These are phyloP conservation scores for Scomberomorus guttatus DNA, from an alignment of 2,797 vertebrate species.

Conservation along the genomic window DNA sequence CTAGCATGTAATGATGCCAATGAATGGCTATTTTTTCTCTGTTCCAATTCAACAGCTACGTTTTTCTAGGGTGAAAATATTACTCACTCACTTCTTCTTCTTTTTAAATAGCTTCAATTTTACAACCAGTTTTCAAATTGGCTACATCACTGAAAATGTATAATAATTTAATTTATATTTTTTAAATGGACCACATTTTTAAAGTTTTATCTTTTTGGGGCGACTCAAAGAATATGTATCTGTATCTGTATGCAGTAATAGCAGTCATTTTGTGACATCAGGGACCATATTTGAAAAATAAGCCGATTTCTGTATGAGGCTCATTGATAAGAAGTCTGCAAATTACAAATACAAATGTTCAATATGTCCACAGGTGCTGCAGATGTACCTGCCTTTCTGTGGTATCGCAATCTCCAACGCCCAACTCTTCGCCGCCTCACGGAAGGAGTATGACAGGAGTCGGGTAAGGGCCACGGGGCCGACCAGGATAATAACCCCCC, in stretches of 20 bases:
- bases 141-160: neutral
- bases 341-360: neutral
- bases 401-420: slow-evolving; percentile 99
- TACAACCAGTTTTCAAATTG: slow-evolving; percentile 4
- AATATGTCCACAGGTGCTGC: slow-evolving; percentile 91
- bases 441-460: slow-evolving; percentile 99
- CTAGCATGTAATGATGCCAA: slow-evolving; percentile 59
- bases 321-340: neutral
- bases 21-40: slow-evolving; percentile 65
- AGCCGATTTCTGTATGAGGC: neutral
- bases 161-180: neutral
- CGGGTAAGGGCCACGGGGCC: slow-evolving; percentile 88
- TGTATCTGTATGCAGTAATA: neutral
- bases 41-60: slow-evolving; percentile 35
- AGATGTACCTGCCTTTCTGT: slow-evolving; percentile 99
- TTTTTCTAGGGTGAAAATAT: slow-evolving; percentile 47
- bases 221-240: neutral
- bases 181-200: neutral
- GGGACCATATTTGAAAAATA: neutral
- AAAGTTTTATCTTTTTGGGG: neutral
- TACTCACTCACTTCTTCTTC: neutral
- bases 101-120: slow-evolving; percentile 5
- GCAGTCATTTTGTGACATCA: neutral
- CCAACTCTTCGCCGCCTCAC: slow-evolving; percentile 96
- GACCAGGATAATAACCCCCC: slow-evolving; percentile 31